Evolutionary conservation across 1,140 invertebrate species (phyloP), one percentile per base, ranked within the genome.

Genomic region (Planococcus citri): DNA sequence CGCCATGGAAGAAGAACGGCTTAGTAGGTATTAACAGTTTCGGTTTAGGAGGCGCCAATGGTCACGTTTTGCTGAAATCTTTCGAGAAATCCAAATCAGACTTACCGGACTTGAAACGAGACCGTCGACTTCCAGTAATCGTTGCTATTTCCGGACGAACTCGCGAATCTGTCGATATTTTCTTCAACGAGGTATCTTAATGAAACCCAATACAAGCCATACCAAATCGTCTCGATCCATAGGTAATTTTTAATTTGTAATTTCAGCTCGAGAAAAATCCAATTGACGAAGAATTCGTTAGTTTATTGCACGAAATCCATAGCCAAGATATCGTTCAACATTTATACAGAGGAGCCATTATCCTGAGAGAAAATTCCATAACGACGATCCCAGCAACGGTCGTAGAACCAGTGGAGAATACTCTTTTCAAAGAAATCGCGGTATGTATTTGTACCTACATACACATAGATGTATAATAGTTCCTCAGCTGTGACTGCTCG

Each of bases 1-100:
- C 78, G 0, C 76, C 77, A 14, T 84, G 84, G 80, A 76, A 81
- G 29, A n/a, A n/a, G 84, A 84, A 57, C n/a, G 79, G 82, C 17
- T 76, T 83, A 70, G 82, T 84, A 38, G 85, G 80, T n/a, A 74
- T 89, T 20, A 88, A 87, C 76, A 86, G 85, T 38, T 87, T 87
- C 78, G 86, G 87, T 14, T 87, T 87, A 77, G 84, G 86, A 71
- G 88, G 88, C 51, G 80, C 82, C 25, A 86, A 88, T 77, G 82
- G 83, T 22, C 86, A 88, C 77, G 77, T 82, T 4, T 75, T 89
- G 14, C 75, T 88, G 0, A 79, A 80, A 73, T 77, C 79, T 9
- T 78, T 78, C 70, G 21, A 37, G 1, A 71, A 33, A 22, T 69
- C 71, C 1, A 78, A 77, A 68, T 64, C 69, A 68, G 14, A 14